phyloP scores from a whole-genome alignment of 92 coral and sea anemone genomes.

The Bergia puertoricense region DNA sequence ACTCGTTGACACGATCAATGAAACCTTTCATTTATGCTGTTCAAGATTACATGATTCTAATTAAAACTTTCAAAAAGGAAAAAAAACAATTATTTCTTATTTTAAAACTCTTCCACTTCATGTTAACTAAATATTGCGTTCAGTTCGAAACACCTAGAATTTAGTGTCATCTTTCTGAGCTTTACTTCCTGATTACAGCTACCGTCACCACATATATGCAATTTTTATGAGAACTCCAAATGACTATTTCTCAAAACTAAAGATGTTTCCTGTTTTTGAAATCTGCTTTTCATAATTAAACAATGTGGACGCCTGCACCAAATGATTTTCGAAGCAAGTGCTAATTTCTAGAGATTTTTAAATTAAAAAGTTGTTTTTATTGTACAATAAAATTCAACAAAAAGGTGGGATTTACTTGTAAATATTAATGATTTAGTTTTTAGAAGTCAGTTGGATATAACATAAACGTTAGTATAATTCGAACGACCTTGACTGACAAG shows the following conservation, averaged over 20 bases:
- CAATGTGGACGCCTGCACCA: neutral
- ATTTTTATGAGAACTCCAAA: neutral
- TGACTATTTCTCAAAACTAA: too few relatives aligned
- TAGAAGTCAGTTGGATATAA: neutral
- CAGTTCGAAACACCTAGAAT: neutral
- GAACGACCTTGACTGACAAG: neutral
- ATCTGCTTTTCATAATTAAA: neutral
- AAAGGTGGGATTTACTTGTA: too few relatives aligned
- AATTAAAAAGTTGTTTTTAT: too few relatives aligned
- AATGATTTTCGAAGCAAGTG: neutral
- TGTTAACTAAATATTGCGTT: neutral
- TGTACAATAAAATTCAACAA: too few relatives aligned
- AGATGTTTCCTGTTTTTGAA: neutral
- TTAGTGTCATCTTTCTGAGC: neutral
- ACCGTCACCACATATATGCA: neutral
- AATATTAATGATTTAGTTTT: neutral
- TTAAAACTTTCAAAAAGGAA: neutral
- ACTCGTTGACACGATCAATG: too few relatives aligned
- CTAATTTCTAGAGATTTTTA: neutral
- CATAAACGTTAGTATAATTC: neutral
- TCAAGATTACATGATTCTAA: too few relatives aligned
- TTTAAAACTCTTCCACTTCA: neutral
- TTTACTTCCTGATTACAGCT: neutral
- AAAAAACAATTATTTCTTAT: too few relatives aligned
- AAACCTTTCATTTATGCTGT: neutral